These are phyloP conservation scores for Thaumatotibia leucotreta DNA, from an alignment of 1,140 invertebrate species.

Conservation along the genomic window DNA sequence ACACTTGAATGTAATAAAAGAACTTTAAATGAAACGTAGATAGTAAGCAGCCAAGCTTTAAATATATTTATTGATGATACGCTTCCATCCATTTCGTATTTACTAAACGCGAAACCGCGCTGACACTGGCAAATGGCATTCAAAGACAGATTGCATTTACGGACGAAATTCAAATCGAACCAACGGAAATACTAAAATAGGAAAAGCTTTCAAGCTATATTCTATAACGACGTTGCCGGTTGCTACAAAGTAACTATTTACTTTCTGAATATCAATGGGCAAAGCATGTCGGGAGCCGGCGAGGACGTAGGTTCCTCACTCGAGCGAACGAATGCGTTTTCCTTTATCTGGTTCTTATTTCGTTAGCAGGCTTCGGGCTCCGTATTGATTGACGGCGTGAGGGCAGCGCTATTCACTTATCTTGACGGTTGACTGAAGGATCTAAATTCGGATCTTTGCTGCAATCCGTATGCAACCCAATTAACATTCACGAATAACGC, in stretches of 20 bases:
- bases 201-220: not conserved
- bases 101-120: not conserved
- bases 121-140: not conserved
- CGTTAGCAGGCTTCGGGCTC: constrained; percentile 26
- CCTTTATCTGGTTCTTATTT: constrained; percentile 39
- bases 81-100: not conserved
- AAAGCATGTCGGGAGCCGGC: not conserved
- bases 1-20: not conserved
- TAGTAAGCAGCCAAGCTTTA: not conserved
- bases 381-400: constrained; percentile 41
- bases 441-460: not conserved
- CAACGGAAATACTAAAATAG: constrained; percentile 11
- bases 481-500: constrained; percentile 1
- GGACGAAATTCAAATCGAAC: not conserved
- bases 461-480: not conserved
- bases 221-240: not conserved
- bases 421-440: constrained; percentile 2
- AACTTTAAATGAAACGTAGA: not conserved
- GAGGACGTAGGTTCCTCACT: not conserved
- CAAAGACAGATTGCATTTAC: constrained; percentile 1
- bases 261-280: not conserved
- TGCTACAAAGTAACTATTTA: constrained; percentile 8
- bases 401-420: constrained; percentile 13
- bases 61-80: not conserved
- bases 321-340: constrained; percentile 32